Evolutionary conservation across 2,113 vertebrate genomes (phyloP).

Genomic region (Petroica traversi): DNA sequence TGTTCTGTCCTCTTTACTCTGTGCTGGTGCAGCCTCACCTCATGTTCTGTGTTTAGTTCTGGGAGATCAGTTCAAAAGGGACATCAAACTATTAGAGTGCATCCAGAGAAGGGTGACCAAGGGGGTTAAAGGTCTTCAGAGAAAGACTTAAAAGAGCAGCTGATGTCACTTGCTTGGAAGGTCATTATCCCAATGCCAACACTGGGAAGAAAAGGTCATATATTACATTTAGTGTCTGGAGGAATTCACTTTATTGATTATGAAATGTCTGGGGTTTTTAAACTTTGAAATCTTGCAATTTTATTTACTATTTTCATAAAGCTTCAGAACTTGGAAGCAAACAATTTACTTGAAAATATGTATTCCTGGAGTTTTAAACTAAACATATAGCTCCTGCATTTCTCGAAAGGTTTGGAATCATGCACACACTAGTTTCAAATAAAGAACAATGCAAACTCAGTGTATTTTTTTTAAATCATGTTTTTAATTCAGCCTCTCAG

Average conservation of each 20-base stretch:
- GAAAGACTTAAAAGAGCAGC: rapidly evolving
- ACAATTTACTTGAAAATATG: neutral
- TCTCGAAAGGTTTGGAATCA: neutral
- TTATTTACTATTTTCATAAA: neutral
- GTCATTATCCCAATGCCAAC: neutral
- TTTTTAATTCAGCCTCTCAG: neutral
- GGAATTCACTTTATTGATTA: neutral
- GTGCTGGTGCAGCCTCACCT: neutral
- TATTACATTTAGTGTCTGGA: rapidly evolving
- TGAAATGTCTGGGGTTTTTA: neutral
- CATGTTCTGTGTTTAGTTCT: neutral
- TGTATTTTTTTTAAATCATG: neutral
- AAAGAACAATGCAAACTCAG: neutral
- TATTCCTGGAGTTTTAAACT: neutral
- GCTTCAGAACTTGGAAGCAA: neutral
- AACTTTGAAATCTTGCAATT: neutral
- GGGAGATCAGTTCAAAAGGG: neutral
- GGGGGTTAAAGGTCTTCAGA: rapidly evolving
- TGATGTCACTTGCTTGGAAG: neutral
- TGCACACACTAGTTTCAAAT: neutral
- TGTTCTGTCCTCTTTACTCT: no score
- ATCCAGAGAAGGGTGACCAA: neutral
- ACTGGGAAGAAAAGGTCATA: neutral
- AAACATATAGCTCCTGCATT: neutral
- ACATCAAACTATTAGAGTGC: rapidly evolving